Base-by-base conservation (phyloP, 2,888 invertebrate species). In the Timema podura region DNA sequence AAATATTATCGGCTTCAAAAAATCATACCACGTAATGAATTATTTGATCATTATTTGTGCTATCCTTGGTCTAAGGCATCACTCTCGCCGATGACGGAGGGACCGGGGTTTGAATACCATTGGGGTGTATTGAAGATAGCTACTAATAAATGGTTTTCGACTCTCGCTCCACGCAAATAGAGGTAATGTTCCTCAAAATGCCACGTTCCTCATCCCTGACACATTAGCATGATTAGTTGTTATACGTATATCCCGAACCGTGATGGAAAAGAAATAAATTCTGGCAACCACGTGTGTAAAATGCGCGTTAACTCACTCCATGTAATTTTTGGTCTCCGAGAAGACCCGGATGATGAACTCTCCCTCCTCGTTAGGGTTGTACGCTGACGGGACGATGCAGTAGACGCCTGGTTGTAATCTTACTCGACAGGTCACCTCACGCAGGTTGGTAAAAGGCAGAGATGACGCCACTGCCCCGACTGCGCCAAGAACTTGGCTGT, bases 281-380 rank as follows among this genome's bases (percentile, higher is more conserved):
- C 45, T n/a, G 10, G 5, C 13, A 64, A 13, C 45, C 8, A 64
- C 8, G 47, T 8, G 16, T 10, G 11, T 30, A 30, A 30, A 30
- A 30, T 30, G 30, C 1, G 30, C 30, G 57, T 16, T 7, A 46
- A 76, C 76, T 73, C 71, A 75, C 75, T 77, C 76, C 75, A 78
- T 78, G 61, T 75, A 72, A 71, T 75, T 74, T 70, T 64, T 70
- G 16, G 77, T 82, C 77, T 85, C 85, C 65, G 83, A 81, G 80
- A 84, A 87, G 73, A 87, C 81, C 75, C 87, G 78, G 49, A 87
- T 76, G 74, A 87, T 77, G 78, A 86, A 87, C 68, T 86, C 84
- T 16, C 84, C 86, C 73, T 84, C 84, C 74, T 85, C 79, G 73
- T 83, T 80, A 0, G 86, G 84, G 73, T 86, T 84, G 77, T 82